phyloP scores from a whole-genome alignment of 2,888 invertebrate species.

The Brachyptera putata region DNA sequence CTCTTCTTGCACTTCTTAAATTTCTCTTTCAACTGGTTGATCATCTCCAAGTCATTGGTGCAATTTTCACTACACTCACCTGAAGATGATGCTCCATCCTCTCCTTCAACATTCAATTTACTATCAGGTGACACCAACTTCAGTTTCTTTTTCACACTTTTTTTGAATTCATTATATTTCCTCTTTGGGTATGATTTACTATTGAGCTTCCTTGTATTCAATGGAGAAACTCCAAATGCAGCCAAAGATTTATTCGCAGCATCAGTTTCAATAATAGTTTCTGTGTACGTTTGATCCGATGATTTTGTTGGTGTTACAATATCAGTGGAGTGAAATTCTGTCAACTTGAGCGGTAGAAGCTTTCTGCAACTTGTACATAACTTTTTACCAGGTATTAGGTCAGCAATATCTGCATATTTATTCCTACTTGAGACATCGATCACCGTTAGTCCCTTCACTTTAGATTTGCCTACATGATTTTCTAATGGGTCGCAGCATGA shows the following conservation, averaged over 20 bases:
- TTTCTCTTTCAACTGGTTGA: slow-evolving; percentile 5
- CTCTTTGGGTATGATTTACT: background rate
- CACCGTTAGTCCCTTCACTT: background rate
- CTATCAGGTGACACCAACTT: background rate
- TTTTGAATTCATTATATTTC: background rate
- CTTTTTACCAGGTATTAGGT: background rate
- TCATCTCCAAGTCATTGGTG: background rate
- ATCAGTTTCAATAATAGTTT: background rate
- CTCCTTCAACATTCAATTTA: background rate
- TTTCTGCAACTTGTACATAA: background rate
- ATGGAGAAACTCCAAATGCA: background rate
- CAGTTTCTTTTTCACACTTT: background rate
- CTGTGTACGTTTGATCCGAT: background rate
- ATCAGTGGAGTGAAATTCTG: background rate
- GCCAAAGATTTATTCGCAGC: background rate
- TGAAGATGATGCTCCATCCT: too few relatives aligned
- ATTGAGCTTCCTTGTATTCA: background rate
- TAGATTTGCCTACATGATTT: background rate
- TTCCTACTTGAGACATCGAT: background rate
- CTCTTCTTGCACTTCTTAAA: background rate
- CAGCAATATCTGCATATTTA: background rate
- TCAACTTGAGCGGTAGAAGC: background rate
- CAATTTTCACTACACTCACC: background rate
- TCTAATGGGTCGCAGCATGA: background rate
- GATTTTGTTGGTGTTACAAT: background rate